A percentile compares a stretch with the other conserved stretches of the same genome.
phyloP scores from a whole-genome alignment of 2,113 vertebrate species.

The Lucifuga dentata region DNA sequence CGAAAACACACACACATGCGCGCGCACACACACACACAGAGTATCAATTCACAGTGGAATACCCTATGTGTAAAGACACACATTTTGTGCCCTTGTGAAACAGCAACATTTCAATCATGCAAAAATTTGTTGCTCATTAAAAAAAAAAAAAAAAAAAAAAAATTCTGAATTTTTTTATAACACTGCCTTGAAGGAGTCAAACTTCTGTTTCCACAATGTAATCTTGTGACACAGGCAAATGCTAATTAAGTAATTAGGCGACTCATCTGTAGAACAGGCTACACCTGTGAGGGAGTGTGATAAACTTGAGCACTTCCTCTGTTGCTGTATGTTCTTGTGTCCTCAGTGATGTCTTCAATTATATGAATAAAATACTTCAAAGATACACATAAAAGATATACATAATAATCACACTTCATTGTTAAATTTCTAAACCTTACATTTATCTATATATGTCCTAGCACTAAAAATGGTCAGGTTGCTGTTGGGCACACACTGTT shows the following conservation, averaged over 20 bases:
- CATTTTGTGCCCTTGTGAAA: constrained; percentile 22
- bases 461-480: too few relatives aligned
- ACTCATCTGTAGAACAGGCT: constrained; percentile 17
- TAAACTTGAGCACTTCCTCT: not conserved
- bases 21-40: not conserved
- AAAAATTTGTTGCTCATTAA: constrained; percentile 22
- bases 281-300: constrained; percentile 2
- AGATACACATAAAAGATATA: too few relatives aligned
- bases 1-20: not conserved
- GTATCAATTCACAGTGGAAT: too few relatives aligned
- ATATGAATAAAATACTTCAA: too few relatives aligned
- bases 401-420: too few relatives aligned
- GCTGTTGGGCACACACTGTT: too few relatives aligned
- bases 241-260: constrained; percentile 46
- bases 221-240: constrained; percentile 39
- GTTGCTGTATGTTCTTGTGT: not conserved
- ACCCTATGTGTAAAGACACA: too few relatives aligned
- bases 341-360: constrained; percentile 11
- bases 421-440: too few relatives aligned
- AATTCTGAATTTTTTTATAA: constrained; percentile 34
- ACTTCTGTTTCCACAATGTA: constrained; percentile 37
- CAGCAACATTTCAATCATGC: constrained; percentile 32
- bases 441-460: too few relatives aligned
- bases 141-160: constrained; percentile 23
- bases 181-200: constrained; percentile 16